Conservation (phyloP, 2,888 invertebrate genomes). For the Plebejus melissa region DNA sequence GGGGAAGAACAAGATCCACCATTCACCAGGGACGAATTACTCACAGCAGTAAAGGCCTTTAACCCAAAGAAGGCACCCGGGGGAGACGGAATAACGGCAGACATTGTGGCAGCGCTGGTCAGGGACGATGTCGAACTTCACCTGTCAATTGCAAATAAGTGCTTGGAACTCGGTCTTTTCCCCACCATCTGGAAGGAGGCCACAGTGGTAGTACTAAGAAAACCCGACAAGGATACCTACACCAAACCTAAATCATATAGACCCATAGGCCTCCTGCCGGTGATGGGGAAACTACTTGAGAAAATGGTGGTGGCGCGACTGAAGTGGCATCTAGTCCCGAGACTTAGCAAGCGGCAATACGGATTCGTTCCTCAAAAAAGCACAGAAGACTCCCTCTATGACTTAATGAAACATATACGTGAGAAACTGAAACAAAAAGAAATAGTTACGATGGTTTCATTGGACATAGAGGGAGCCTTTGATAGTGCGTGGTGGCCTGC, state of each 20-base stretch:
- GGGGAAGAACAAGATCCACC: no score
- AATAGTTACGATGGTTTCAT: no score
- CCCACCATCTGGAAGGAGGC: slow-evolving; percentile 1
- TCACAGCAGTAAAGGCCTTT: no score
- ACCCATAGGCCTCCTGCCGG: neutral
- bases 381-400: neutral
- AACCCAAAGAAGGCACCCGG: no score
- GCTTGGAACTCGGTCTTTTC: neutral
- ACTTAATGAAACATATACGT: no score
- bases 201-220: neutral
- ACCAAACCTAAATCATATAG: neutral
- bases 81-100: neutral
- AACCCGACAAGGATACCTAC: neutral
- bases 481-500: no score
- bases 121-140: neutral
- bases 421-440: no score
- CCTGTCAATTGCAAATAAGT: neutral
- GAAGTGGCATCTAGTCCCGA: neutral
- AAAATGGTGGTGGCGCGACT: neutral
- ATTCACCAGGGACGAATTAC: no score
- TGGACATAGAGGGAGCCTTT: no score
- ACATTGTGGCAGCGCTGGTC: neutral
- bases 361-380: neutral
- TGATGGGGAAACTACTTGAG: neutral
- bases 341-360: neutral